Base-by-base conservation (phyloP, 2,113 vertebrate species). In the Sorex araneus region DNA sequence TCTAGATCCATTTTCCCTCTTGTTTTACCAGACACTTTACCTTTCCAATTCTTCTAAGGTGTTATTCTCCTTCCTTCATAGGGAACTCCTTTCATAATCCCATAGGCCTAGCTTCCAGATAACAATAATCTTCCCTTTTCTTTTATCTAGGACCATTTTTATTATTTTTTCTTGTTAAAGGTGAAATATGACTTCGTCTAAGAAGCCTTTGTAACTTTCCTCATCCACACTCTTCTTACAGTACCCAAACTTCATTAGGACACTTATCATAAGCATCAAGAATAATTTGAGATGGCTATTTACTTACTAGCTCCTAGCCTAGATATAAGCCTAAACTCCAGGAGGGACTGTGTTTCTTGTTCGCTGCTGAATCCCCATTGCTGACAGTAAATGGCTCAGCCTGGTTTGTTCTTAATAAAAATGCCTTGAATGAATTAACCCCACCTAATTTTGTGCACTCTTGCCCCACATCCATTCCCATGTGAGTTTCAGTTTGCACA, bases 401-500 rank as follows among this genome's bases (percentile, higher is more conserved):
- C 32, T 70, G 12, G 36, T 36, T 76, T 88, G 85, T 69, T 78
- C 82, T 92, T 86, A 40, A 75, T 82, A 66, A 88, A 94, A 92
- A 74, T 43, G 47, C 74, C 57, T 92, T 93, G 75, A 70, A 82
- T 85, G 45, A 92, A 88, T 84, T 81, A 78, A 54, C 19, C 30
- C 32, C 21, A 32, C 64, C 78, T 77, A 69, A 32, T 34, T 86
- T 47, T 85, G 30, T 71, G 32, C 47, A 28, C 19, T 63, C 75
- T 88, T 92, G n/a, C 76, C 28, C 43, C 21, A 50, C 8, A 69
- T 36, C 27, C 25, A 32, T 54, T 93, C 34, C 25, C 21, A 23
- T 45, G n/a, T 83, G 87, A 82, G 28, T 77, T 92, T 92, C 27
- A 32, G 69, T 84, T 84, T 91, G 54, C 90, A 85, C 54, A 84